These are phyloP conservation scores for Lycaon pictus DNA, from an alignment of 2,113 vertebrate species.

Conservation along the genomic window DNA sequence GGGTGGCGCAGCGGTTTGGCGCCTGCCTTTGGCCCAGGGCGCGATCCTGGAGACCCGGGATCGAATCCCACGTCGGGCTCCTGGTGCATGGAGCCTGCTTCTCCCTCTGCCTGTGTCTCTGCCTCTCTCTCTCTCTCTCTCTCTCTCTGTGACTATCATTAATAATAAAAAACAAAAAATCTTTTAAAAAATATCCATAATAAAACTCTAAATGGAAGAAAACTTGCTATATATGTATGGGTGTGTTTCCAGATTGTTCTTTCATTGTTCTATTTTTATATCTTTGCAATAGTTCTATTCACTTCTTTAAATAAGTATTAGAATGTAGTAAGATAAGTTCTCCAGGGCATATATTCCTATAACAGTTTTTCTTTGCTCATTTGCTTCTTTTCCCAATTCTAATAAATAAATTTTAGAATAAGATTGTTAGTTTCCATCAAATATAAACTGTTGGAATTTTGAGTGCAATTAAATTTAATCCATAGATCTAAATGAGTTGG, in stretches of 20 bases:
- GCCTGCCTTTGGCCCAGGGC: no score
- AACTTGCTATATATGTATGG: neutral
- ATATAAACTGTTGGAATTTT: neutral
- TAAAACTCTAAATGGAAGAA: neutral
- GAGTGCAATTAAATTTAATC: neutral
- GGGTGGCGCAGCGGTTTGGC: no score
- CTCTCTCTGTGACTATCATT: no score
- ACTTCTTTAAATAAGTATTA: neutral
- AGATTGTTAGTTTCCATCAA: neutral
- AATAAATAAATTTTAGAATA: neutral
- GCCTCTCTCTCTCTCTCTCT: no score
- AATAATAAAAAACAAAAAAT: no score
- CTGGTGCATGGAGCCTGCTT: no score
- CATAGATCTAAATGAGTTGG: neutral
- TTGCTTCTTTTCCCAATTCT: neutral
- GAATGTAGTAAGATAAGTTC: neutral
- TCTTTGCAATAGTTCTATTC: neutral
- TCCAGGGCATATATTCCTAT: neutral
- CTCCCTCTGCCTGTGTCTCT: no score
- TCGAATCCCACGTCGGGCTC: no score
- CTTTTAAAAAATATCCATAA: neutral
- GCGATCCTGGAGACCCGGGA: no score
- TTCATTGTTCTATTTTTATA: neutral
- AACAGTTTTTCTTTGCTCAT: neutral
- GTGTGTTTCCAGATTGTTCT: neutral